Evolutionary conservation across 2,797 vertebrate species (phyloP).

Genomic region (Pygocentrus nattereri): DNA sequence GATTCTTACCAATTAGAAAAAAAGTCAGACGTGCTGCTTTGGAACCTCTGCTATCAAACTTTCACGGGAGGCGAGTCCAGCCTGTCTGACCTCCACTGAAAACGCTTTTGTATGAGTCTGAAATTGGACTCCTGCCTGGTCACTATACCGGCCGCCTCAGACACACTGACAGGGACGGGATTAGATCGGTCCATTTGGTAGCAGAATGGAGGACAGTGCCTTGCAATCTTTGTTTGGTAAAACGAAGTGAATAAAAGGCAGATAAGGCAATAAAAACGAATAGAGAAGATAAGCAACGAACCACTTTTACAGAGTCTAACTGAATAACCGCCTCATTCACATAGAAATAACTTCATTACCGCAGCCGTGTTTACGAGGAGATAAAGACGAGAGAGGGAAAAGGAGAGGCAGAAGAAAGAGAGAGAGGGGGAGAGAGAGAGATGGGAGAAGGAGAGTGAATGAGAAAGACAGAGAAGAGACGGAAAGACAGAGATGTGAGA

Average conservation of each 20-base stretch:
- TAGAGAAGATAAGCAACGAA: neutral
- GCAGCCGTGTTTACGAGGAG: neutral
- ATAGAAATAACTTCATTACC: slow-evolving; percentile 9
- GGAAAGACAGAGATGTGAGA: neutral
- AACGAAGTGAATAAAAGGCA: slow-evolving; percentile 6
- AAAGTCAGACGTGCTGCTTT: too few relatives aligned
- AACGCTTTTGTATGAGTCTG: neutral
- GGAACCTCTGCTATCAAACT: too few relatives aligned
- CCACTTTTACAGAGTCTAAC: neutral
- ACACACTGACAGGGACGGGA: neutral
- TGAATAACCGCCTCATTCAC: neutral
- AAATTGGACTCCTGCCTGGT: slow-evolving; percentile 18
- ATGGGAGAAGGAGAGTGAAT: too few relatives aligned
- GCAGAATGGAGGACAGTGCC: neutral
- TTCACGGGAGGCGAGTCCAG: neutral
- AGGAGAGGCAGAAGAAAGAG: neutral
- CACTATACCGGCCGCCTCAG: neutral
- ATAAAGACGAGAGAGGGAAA: neutral
- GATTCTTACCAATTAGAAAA: too few relatives aligned
- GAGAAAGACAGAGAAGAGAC: too few relatives aligned
- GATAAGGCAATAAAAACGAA: neutral
- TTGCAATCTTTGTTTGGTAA: slow-evolving; percentile 4
- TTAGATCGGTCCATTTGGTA: neutral
- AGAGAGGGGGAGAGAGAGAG: neutral
- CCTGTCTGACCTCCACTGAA: neutral